phyloP scores from a whole-genome alignment of 2,797 vertebrate genomes.

The Scyliorhinus canicula region DNA sequence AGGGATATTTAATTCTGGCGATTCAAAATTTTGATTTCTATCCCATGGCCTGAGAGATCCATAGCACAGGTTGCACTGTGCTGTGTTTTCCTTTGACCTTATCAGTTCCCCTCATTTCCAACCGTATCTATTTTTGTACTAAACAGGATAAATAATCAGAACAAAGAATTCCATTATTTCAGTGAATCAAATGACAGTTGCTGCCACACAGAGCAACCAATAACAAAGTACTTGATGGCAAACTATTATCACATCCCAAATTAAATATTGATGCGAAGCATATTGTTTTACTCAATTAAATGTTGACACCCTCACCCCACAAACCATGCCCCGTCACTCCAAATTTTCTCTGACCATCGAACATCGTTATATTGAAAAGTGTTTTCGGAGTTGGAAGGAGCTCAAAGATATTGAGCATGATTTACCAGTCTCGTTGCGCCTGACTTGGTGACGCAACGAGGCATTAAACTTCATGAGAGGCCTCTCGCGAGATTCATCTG shows the following conservation, averaged over 20 bases:
- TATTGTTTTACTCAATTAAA: background rate
- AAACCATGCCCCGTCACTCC: background rate
- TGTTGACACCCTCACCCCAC: background rate
- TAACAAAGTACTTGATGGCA: background rate
- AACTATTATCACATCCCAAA: conserved; percentile 9
- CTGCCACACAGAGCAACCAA: background rate
- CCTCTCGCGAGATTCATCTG: no score
- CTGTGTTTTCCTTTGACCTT: background rate
- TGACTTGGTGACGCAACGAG: no score
- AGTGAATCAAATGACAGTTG: background rate
- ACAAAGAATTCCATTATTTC: background rate
- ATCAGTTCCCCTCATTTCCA: background rate
- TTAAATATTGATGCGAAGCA: background rate
- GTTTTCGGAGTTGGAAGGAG: background rate
- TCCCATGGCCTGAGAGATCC: background rate
- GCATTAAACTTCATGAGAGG: no score
- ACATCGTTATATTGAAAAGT: background rate
- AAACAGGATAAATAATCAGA: background rate
- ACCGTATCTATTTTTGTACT: background rate
- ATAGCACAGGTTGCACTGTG: background rate
- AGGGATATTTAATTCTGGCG: background rate
- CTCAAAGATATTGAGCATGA: background rate
- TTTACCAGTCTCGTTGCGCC: no score
- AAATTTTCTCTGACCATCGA: background rate
- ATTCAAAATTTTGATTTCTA: conserved; percentile 14